Percentiles rank a stretch among this genome's conserved stretches.
These are phyloP conservation scores for Falco peregrinus DNA, from an alignment of 2,797 vertebrate species.

Conservation along the genomic window DNA sequence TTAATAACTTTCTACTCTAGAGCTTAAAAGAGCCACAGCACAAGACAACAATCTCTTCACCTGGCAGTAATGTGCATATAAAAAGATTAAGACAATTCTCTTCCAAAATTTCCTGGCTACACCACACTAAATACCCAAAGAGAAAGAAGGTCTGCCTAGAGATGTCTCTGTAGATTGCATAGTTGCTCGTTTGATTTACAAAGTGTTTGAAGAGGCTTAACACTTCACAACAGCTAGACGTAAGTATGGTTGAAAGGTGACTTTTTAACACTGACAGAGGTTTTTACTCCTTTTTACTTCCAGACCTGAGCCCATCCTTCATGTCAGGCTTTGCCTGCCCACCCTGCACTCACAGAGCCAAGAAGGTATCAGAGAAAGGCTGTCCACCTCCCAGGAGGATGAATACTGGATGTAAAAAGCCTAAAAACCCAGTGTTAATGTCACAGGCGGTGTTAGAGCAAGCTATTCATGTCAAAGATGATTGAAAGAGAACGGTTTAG, in stretches of 20 bases:
- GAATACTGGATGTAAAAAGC: neutral
- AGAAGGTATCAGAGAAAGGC: neutral
- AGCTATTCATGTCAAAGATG: neutral
- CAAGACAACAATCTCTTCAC: constrained; percentile 56
- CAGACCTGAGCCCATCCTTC: neutral
- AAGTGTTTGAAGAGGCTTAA: neutral
- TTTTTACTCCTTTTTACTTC: neutral
- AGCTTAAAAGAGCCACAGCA: constrained; percentile 27
- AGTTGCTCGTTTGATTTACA: neutral
- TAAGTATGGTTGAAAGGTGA: neutral
- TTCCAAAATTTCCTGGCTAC: constrained; percentile 42
- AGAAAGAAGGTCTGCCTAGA: neutral
- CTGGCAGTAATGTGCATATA: constrained; percentile 29
- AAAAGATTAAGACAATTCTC: neutral
- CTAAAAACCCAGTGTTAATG: neutral
- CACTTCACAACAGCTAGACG: neutral
- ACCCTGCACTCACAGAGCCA: neutral
- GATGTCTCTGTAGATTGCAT: neutral
- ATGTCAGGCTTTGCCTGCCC: neutral
- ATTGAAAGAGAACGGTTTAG: neutral
- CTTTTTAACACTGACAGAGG: neutral
- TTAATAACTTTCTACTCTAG: constrained; percentile 18
- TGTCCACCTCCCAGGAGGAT: neutral
- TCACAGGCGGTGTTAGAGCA: neutral
- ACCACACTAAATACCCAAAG: neutral